Evolutionary conservation across 2,797 vertebrate genomes (phyloP), one percentile per base, ranked within the genome.

Genomic region (Lophius americanus): DNA sequence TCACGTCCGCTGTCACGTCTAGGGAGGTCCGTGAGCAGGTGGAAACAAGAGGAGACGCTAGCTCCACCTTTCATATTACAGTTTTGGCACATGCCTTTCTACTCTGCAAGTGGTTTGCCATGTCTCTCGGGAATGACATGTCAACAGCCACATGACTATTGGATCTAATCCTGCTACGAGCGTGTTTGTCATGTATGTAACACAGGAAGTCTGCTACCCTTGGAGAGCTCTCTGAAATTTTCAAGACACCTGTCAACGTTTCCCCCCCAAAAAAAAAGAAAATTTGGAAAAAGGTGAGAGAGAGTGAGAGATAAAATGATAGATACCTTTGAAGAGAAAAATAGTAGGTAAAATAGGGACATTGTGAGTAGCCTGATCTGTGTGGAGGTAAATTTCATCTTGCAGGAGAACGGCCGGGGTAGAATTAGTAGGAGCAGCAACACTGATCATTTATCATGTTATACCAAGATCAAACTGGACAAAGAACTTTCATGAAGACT

Each of bases 391-490:
- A 76, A 64, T 85, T 69, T 59, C 68, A 82, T 79, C 76, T 75
- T 76, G 81, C 79, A 61, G 70, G 13, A 4, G 64, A 51, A 44
- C 76, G 70, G 70, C 68, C 76, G 44, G 63, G 55, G 66, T 74
- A 62, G 68, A 68, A 79, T 84, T 70, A 68, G 84, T 46, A 85
- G 76, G 71, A 82, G 64, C 64, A 77, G 60, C 78, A 73, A 64
- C 71, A 49, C 64, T 73, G 69, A 90, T 89, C 60, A 79, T 89
- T 85, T 86, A 85, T 89, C 77, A 85, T 81, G 73, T 42, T 54
- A 44, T 60, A 81, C 82, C 80, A 75, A 85, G 82, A 88, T 89
- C 89, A 89, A 89, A 85, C 71, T 70, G 76, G 79, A 91, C 87
- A 84, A 89, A 86, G 76, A 85, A 75, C 73, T 75, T 85, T 82